Conservation (phyloP, 2,888 invertebrate genomes). For the Branchellion lobata region DNA sequence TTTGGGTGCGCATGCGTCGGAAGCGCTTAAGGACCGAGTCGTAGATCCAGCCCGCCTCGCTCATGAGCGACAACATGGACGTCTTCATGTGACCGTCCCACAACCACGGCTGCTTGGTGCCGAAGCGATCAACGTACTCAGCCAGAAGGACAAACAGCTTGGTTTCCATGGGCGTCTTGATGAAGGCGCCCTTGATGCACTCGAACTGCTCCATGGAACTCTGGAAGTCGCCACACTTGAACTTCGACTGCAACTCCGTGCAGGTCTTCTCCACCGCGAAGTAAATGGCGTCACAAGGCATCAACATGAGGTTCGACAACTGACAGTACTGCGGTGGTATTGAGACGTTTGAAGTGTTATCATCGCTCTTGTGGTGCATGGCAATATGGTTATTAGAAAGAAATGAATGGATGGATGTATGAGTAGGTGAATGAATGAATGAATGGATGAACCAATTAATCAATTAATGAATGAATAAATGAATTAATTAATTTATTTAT, state of each 20-base stretch:
- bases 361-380: too few relatives aligned
- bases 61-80: constrained; percentile 34
- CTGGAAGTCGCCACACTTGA: neutral
- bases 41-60: constrained; percentile 32
- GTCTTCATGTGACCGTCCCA: constrained; percentile 35
- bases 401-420: too few relatives aligned
- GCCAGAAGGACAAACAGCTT: constrained; percentile 10
- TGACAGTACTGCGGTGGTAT: constrained; percentile 32
- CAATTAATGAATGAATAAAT: too few relatives aligned
- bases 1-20: constrained; percentile 23
- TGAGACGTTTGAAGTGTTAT: neutral
- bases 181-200: constrained; percentile 15
- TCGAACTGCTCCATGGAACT: constrained; percentile 19
- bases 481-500: too few relatives aligned
- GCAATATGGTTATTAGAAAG: too few relatives aligned
- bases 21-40: constrained; percentile 30
- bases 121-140: constrained; percentile 26
- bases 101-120: constrained; percentile 31
- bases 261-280: constrained; percentile 43
- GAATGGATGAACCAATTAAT: too few relatives aligned
- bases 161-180: constrained; percentile 33
- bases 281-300: constrained; percentile 41
- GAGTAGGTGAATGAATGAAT: too few relatives aligned
- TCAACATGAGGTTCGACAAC: constrained; percentile 31
- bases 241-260: constrained; percentile 35